These are phyloP conservation scores for Apocrypta bakeri DNA, from an alignment of 1,140 invertebrate species.

Conservation along the genomic window DNA sequence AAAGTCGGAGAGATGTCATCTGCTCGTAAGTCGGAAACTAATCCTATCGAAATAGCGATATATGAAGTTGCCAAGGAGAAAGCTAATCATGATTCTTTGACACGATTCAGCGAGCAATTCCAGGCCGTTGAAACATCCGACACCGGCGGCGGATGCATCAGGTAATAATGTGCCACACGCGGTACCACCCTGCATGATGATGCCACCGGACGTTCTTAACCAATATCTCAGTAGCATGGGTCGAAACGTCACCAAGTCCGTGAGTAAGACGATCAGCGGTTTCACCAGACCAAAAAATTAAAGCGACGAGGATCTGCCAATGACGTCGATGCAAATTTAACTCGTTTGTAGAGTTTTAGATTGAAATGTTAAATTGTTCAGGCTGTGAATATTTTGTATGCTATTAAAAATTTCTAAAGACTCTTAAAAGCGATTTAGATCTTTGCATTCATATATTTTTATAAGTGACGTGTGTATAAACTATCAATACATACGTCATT, in stretches of 20 bases:
- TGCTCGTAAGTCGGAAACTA: not conserved
- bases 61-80: no score
- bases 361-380: no score
- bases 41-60: not conserved
- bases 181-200: conserved; percentile 53
- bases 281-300: conserved; percentile 46
- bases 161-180: conserved; percentile 48
- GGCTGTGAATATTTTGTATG: not conserved
- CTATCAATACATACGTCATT: no score
- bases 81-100: not conserved
- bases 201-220: conserved; percentile 65
- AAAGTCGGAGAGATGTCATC: not conserved
- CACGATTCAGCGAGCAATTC: conserved; percentile 34
- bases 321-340: not conserved
- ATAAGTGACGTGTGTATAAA: no score
- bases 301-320: not conserved
- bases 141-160: conserved; percentile 33
- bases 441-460: no score
- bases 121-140: conserved; percentile 47
- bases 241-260: conserved; percentile 59
- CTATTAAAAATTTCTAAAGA: not conserved
- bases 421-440: no score
- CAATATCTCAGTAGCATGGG: conserved; percentile 63
- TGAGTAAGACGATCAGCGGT: conserved; percentile 61
- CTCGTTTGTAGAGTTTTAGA: no score